Conservation (phyloP, 2,888 invertebrate species). For the Itoplectis maculator region DNA sequence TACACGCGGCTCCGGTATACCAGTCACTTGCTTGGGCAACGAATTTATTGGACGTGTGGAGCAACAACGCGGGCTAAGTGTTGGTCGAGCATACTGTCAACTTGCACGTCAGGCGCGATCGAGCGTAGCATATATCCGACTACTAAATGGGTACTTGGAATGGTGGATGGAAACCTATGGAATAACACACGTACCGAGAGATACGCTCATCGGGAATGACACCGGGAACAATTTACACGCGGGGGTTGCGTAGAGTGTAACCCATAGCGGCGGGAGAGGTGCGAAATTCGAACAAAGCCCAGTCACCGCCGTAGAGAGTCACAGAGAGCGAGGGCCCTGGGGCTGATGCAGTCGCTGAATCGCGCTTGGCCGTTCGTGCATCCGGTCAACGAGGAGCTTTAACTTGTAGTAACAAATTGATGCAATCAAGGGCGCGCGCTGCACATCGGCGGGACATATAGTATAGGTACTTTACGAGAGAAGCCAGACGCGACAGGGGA, state of each 20-base stretch:
- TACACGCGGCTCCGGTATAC: conserved; percentile 32
- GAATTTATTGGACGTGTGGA: conserved; percentile 46
- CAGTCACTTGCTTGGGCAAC: conserved; percentile 20
- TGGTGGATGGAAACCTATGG: conserved; percentile 43
- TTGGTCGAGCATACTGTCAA: conserved; percentile 58
- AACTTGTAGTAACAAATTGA: conserved; percentile 74
- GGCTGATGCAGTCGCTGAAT: conserved; percentile 44
- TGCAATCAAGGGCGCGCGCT: conserved; percentile 70
- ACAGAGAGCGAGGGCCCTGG: conserved; percentile 42
- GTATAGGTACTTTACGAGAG: conserved; percentile 24
- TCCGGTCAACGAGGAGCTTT: conserved; percentile 65
- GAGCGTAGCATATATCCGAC: conserved; percentile 5
- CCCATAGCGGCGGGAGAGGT: conserved; percentile 28
- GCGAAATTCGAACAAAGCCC: conserved; percentile 65
- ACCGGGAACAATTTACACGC: conserved; percentile 55
- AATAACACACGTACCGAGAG: conserved; percentile 44
- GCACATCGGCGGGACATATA: conserved; percentile 56
- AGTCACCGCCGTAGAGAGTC: conserved; percentile 29
- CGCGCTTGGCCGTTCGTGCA: conserved; percentile 52
- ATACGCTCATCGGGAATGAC: conserved; percentile 62
- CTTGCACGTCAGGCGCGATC: conserved; percentile 48
- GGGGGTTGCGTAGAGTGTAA: conserved; percentile 39
- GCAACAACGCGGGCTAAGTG: conserved; percentile 49
- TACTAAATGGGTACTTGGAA: conserved; percentile 49
- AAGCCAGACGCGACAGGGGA: conserved; percentile 47